Conservation (phyloP, 30 jellyfish, hydroid and myxozoan genomes). For the Cassiopea xamachana region DNA sequence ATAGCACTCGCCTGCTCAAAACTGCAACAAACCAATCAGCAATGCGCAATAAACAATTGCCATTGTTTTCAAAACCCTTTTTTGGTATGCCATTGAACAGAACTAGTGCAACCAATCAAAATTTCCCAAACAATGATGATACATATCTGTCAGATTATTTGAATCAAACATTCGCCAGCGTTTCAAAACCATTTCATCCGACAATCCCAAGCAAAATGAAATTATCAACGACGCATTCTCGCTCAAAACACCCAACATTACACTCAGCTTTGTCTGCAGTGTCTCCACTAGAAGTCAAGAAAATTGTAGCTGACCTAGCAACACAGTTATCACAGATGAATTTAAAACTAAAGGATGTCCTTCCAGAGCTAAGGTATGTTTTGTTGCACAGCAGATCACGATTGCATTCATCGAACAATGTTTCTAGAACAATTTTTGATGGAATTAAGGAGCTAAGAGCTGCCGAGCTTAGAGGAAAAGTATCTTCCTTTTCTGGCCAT, state of each 20-base stretch:
- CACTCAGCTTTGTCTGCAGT: slow-evolving; percentile 45
- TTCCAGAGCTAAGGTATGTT: slow-evolving; percentile 60
- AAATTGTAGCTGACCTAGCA: slow-evolving; percentile 31
- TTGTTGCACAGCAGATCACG: slow-evolving; percentile 37
- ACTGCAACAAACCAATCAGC: slow-evolving; percentile 10
- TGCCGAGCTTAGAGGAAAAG: slow-evolving; percentile 32
- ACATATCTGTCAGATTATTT: slow-evolving; percentile 23
- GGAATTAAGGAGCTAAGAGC: slow-evolving; percentile 36
- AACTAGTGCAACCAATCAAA: neutral
- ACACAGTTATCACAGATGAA: slow-evolving; percentile 29
- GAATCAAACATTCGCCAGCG: slow-evolving; percentile 5
- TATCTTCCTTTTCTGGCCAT: slow-evolving; percentile 14
- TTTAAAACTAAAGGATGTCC: slow-evolving; percentile 66
- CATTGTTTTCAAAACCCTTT: slow-evolving; percentile 30
- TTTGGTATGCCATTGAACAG: slow-evolving; percentile 36
- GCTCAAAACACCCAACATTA: slow-evolving; percentile 44
- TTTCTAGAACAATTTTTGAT: slow-evolving; percentile 54
- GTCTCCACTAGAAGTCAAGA: slow-evolving; percentile 26
- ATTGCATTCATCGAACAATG: slow-evolving; percentile 7
- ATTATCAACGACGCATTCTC: neutral
- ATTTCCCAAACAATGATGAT: neutral
- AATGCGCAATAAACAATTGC: slow-evolving; percentile 2
- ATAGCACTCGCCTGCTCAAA: neutral
- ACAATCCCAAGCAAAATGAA: slow-evolving; percentile 8
- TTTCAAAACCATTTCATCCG: neutral